Evolutionary conservation across 2,113 vertebrate genomes (phyloP), one percentile per base, ranked within the genome.

Genomic region (Ameiurus melas): DNA sequence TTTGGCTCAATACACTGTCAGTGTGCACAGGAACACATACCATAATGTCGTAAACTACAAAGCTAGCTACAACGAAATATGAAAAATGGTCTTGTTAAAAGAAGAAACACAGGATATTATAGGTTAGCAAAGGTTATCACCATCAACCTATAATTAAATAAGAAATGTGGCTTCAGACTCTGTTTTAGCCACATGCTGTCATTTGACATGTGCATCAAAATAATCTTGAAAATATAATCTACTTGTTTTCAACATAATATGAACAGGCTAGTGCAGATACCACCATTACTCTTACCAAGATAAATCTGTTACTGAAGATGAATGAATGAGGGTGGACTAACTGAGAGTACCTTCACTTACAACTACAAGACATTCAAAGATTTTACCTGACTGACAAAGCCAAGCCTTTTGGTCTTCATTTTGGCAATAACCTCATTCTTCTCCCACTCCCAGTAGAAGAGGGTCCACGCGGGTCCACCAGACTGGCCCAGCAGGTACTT

Each of bases 381-480:
- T 80, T 30, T 3, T 80, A 80, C 78, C 78, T 80, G 78, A 30
- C 14, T 55, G 53, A 57, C 43, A 78, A 51, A 2, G n/a, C 94
- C 93, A 68, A 88, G 94, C 39, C 91, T 90, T 62, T 92, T 94
- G 0, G 94, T 89, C 86, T 93, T 96, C 43, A 96, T 22, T 0
- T 93, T 86, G 19, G 96, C 96, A 93, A 97, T 93, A 82, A 97
- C 92, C 94, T 94, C 96, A 90, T 96, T 96, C 92, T 97, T 97
- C 89, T 98, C 96, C 98, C 98, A 99, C 58, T 97, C 94, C 97
- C 98, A 99, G 82, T 94, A 95, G 87, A 96, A 87, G 70, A 99
- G 95, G n/a, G 87, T 95, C 89, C 95, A 96, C 13, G 96, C 96
- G 0, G 97, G 97, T 4, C 93, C 94, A 0, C 94, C 96, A 0